A percentile compares a stretch with the other conserved stretches of the same genome.
These are phyloP conservation scores for Dicaeum eximium DNA, from an alignment of 2,113 vertebrate genomes.

Conservation along the genomic window DNA sequence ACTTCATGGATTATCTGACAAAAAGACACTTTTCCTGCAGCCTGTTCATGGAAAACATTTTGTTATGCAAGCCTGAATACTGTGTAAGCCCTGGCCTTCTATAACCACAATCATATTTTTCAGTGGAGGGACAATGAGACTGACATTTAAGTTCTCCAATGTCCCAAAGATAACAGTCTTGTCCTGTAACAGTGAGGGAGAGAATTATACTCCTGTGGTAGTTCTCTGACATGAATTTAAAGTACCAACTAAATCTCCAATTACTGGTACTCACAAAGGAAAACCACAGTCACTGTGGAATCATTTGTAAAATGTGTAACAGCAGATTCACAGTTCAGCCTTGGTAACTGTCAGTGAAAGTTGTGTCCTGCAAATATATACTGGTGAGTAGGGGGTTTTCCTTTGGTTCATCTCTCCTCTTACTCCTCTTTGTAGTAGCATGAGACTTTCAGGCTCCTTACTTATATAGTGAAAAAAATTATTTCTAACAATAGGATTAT, in stretches of 20 bases:
- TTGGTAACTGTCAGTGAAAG: not conserved
- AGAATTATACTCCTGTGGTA: not conserved
- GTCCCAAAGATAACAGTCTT: not conserved
- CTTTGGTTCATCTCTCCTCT: not conserved
- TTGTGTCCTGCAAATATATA: not conserved
- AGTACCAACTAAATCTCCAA: not conserved
- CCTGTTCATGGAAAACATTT: not conserved
- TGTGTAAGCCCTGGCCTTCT: not conserved
- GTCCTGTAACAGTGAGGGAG: not conserved
- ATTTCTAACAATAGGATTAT: not conserved
- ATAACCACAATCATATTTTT: not conserved
- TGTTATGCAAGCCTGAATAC: not conserved
- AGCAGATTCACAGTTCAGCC: not conserved
- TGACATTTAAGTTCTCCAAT: not conserved
- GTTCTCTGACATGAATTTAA: not conserved
- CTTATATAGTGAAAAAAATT: not conserved
- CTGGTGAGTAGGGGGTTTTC: not conserved
- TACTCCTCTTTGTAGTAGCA: not conserved
- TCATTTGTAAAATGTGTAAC: not conserved
- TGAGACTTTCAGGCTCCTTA: not conserved
- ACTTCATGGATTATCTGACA: conserved; percentile 10
- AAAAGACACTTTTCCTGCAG: not conserved
- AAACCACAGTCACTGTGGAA: not conserved
- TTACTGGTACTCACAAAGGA: not conserved
- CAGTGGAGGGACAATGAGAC: not conserved